These are phyloP conservation scores for Eurois occulta DNA, from an alignment of 2,888 invertebrate genomes.

Conservation along the genomic window DNA sequence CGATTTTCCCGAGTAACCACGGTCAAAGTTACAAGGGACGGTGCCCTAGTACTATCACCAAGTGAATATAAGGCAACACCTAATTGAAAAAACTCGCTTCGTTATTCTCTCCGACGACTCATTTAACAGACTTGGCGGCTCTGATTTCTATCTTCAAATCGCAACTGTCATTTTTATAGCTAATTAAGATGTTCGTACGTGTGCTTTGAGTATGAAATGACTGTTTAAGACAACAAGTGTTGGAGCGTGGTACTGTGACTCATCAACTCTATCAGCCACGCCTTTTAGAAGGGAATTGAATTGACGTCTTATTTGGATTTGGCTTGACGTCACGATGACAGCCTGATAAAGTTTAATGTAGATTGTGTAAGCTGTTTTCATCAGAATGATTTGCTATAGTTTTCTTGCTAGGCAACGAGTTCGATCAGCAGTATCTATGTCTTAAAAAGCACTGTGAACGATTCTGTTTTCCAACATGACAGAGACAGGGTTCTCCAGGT, in stretches of 20 bases:
- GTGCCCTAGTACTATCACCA: neutral
- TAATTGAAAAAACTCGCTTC: neutral
- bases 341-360: neutral
- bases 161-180: constrained; percentile 47
- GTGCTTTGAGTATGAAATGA: constrained; percentile 39
- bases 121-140: constrained; percentile 24
- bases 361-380: neutral
- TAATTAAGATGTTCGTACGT: constrained; percentile 41
- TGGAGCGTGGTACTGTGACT: neutral
- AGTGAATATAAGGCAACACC: neutral
- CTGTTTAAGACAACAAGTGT: constrained; percentile 5
- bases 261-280: neutral
- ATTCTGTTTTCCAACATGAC: neutral
- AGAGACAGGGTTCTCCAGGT: neutral
- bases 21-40: neutral
- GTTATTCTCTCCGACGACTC: constrained; percentile 21
- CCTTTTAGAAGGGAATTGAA: neutral
- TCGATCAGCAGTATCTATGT: neutral
- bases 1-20: neutral
- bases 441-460: neutral
- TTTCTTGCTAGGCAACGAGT: neutral
- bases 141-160: constrained; percentile 36
- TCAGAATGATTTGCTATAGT: neutral
- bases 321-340: neutral
- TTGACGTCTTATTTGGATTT: neutral